Percentiles rank a stretch among this genome's conserved stretches.
Evolutionary conservation across 2,888 invertebrate species (phyloP).

Genomic region (Acronicta leporina): DNA sequence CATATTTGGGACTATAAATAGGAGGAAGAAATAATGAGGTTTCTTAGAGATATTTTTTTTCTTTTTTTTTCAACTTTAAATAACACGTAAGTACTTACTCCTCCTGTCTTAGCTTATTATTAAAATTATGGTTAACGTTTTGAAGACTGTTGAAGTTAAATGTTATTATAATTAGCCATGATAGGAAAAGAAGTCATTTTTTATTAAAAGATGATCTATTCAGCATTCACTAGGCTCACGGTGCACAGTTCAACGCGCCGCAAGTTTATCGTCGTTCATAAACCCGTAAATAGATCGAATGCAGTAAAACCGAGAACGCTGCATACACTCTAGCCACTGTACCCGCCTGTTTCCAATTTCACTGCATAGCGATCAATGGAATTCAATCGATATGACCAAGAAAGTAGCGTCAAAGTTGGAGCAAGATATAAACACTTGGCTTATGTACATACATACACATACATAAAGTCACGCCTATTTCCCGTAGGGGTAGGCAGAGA

Average conservation of each 20-base stretch:
- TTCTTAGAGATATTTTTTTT: too few relatives aligned
- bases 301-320: slow-evolving; percentile 76
- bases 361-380: slow-evolving; percentile 81
- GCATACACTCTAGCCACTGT: slow-evolving; percentile 62
- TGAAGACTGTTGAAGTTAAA: too few relatives aligned
- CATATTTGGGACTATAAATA: slow-evolving; percentile 3
- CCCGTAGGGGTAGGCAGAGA: too few relatives aligned
- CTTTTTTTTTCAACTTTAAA: too few relatives aligned
- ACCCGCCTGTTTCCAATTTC: slow-evolving; percentile 76
- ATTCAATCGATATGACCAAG: slow-evolving; percentile 65
- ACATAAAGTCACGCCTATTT: too few relatives aligned
- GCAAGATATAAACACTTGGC: too few relatives aligned
- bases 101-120: too few relatives aligned
- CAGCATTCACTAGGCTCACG: slow-evolving; percentile 51
- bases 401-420: too few relatives aligned
- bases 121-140: too few relatives aligned
- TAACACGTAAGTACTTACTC: too few relatives aligned
- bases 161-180: slow-evolving; percentile 12
- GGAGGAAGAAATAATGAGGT: slow-evolving; percentile 8
- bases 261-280: slow-evolving; percentile 80
- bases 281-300: slow-evolving; percentile 86
- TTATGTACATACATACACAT: too few relatives aligned
- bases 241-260: slow-evolving; percentile 72
- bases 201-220: slow-evolving; percentile 58
- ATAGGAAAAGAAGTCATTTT: slow-evolving; percentile 52